These are phyloP conservation scores for Synanthedon tipuliformis DNA, from an alignment of 2,888 invertebrate genomes.

Conservation along the genomic window DNA sequence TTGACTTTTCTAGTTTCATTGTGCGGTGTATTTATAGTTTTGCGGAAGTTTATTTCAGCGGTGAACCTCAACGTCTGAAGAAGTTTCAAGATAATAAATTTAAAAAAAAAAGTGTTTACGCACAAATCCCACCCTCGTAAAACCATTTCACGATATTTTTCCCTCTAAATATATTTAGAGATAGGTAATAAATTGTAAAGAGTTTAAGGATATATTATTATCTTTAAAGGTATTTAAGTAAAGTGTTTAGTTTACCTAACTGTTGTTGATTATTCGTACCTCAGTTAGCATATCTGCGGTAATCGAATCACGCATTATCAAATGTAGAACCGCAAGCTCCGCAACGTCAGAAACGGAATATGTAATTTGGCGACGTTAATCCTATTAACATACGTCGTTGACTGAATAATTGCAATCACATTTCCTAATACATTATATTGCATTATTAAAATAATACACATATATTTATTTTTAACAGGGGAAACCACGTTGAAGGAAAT, in stretches of 20 bases:
- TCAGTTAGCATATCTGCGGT: constrained; percentile 29
- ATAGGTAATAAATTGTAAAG: too few relatives aligned
- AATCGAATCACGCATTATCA: constrained; percentile 38
- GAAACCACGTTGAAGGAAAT: too few relatives aligned
- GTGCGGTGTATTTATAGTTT: constrained; percentile 8
- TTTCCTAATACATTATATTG: too few relatives aligned
- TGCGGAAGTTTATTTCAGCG: constrained; percentile 55
- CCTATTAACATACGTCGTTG: constrained; percentile 18
- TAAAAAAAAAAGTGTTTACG: constrained; percentile 42
- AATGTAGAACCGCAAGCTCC: constrained; percentile 23
- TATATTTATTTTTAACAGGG: too few relatives aligned
- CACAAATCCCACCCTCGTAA: constrained; percentile 70
- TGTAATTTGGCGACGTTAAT: constrained; percentile 34
- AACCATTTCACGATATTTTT: constrained; percentile 65
- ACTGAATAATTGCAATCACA: constrained; percentile 9
- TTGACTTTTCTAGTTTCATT: constrained; percentile 14
- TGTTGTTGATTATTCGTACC: constrained; percentile 26
- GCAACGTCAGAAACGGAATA: constrained; percentile 40
- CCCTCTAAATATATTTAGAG: background rate
- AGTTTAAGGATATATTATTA: too few relatives aligned
- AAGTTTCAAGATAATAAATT: constrained; percentile 34
- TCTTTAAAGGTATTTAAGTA: too few relatives aligned
- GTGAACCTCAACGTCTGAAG: constrained; percentile 41
- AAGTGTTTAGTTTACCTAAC: constrained; percentile 11
- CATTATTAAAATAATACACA: too few relatives aligned